Percentiles rank a stretch among this genome's conserved stretches.
phyloP scores from a whole-genome alignment of 2,797 vertebrate species.

The Paramormyrops hopkinsi region DNA sequence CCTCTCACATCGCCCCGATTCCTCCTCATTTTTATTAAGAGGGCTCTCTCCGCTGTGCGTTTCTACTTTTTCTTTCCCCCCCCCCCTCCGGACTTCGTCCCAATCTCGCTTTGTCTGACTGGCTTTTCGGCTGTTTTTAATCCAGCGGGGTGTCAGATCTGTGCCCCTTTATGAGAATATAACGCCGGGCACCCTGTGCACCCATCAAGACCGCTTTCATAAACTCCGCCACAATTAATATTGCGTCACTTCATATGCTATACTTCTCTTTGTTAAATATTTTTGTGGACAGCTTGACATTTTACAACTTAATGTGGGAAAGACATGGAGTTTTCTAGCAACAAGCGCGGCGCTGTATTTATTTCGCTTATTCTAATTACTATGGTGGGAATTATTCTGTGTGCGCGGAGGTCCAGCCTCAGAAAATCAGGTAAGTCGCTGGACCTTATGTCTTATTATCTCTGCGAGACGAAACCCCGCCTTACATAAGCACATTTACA shows the following conservation, averaged over 20 bases:
- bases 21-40: not conserved
- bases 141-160: conserved; percentile 8
- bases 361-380: not conserved
- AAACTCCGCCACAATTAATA: not conserved
- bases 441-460: not conserved
- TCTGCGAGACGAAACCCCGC: not conserved
- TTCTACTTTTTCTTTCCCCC: not conserved
- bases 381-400: not conserved
- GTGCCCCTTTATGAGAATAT: conserved; percentile 6
- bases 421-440: conserved; percentile 53
- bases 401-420: not conserved
- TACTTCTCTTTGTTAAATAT: not conserved
- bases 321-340: conserved; percentile 18
- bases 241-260: not conserved
- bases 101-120: conserved; percentile 2
- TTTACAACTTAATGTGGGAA: conserved; percentile 2
- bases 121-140: conserved; percentile 2
- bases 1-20: not conserved
- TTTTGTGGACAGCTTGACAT: not conserved
- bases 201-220: not conserved
- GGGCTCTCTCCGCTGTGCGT: not conserved
- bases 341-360: not conserved
- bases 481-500: not conserved
- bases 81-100: not conserved
- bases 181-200: not conserved